phyloP scores from a whole-genome alignment of 1,140 invertebrate genomes.

The Trichomalopsis sarcophagae region DNA sequence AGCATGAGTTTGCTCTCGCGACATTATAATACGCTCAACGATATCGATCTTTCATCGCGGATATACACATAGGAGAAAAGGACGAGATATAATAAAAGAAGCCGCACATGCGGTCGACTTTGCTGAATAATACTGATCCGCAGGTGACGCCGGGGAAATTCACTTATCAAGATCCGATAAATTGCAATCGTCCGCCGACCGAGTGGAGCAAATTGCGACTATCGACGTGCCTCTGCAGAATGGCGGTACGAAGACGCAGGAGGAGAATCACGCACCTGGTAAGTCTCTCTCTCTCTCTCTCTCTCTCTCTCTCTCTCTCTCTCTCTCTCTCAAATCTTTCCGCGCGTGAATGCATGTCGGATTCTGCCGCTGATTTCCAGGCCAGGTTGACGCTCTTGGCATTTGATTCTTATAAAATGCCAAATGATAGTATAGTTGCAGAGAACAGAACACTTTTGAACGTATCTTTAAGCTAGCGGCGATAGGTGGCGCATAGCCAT shows the following conservation, averaged over 20 bases:
- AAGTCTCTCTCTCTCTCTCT: constrained; percentile 50
- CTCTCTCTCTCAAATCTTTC: constrained; percentile 4
- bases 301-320: not conserved
- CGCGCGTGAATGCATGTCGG: no score
- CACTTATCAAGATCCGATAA: constrained; percentile 72
- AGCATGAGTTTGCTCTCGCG: not conserved
- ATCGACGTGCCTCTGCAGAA: constrained; percentile 73
- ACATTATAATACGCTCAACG: not conserved
- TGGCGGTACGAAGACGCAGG: constrained; percentile 72
- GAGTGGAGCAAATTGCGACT: constrained; percentile 71
- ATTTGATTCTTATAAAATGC: no score
- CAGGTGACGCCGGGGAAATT: constrained; percentile 69
- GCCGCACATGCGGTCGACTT: not conserved
- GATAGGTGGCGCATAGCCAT: no score
- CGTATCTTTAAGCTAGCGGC: no score
- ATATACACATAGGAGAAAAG: not conserved
- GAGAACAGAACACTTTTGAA: no score
- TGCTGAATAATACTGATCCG: constrained; percentile 50
- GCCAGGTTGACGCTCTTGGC: no score
- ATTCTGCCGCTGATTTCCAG: no score
- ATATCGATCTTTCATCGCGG: not conserved
- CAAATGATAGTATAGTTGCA: no score
- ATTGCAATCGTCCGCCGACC: constrained; percentile 70
- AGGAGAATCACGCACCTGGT: constrained; percentile 72
- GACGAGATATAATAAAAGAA: constrained; percentile 25